Evolutionary conservation across 2,113 vertebrate species (phyloP).

Genomic region (Manacus vitellinus): DNA sequence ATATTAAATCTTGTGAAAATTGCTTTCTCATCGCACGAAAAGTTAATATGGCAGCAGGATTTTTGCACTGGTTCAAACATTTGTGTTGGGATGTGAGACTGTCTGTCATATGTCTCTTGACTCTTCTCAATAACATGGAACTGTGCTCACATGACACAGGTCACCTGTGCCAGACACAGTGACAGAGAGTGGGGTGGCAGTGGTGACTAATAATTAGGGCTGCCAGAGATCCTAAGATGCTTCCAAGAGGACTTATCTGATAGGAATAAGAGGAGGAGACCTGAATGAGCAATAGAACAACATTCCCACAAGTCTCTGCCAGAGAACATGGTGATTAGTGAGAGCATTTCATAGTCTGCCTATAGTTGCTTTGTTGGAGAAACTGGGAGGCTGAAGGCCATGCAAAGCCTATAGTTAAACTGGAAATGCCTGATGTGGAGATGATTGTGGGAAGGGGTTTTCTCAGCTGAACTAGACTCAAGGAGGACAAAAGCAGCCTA

Average conservation of each 20-base stretch:
- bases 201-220: background rate
- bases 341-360: background rate
- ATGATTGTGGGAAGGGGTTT: background rate
- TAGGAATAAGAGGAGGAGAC: background rate
- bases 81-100: background rate
- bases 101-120: background rate
- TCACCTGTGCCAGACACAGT: background rate
- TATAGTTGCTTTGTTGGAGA: background rate
- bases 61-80: background rate
- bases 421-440: background rate
- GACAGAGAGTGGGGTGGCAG: background rate
- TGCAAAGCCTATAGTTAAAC: background rate
- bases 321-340: background rate
- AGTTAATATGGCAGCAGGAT: background rate
- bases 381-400: background rate
- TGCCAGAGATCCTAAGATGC: background rate
- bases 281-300: background rate
- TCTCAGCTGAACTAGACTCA: background rate
- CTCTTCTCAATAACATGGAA: background rate
- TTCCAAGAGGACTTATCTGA: background rate
- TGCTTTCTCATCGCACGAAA: background rate
- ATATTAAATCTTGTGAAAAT: background rate
- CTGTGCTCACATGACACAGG: background rate
- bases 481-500: background rate
- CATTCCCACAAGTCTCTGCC: fast-evolving